A percentile compares a stretch with the other conserved stretches of the same genome.
Conservation (phyloP, 2,113 vertebrate genomes). For the Hipposideros armiger region DNA sequence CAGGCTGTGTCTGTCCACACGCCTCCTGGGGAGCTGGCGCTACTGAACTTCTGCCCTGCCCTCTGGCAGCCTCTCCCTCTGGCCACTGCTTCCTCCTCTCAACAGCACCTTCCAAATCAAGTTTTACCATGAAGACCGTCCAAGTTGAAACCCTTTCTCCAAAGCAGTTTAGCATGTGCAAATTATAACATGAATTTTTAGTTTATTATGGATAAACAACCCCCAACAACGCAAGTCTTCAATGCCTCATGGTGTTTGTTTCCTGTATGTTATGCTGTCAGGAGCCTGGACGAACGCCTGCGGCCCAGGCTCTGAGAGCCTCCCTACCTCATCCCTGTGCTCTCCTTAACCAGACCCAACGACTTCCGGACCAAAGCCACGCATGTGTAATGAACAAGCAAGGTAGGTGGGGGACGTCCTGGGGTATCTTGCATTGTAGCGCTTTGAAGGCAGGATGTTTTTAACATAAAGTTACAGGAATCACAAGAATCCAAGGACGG, state of each 20-base stretch:
- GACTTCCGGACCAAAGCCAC: slow-evolving; percentile 89
- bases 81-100: background rate
- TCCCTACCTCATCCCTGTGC: slow-evolving; percentile 8
- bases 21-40: background rate
- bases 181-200: background rate
- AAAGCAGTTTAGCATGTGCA: background rate
- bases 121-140: background rate
- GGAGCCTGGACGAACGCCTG: background rate
- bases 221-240: background rate
- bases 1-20: background rate
- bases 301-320: background rate
- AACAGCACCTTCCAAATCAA: background rate
- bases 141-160: background rate
- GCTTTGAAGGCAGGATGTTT: slow-evolving; percentile 51
- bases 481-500: background rate
- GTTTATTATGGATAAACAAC: background rate
- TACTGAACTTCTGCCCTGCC: background rate
- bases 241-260: background rate
- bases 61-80: background rate
- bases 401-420: background rate
- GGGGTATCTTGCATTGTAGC: background rate
- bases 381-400: slow-evolving; percentile 48
- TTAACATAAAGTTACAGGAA: slow-evolving; percentile 60
- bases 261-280: background rate
- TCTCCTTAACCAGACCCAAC: slow-evolving; percentile 86